Evolutionary conservation across 2,888 invertebrate species (phyloP).

Genomic region (Lasioglossum lativentre): DNA sequence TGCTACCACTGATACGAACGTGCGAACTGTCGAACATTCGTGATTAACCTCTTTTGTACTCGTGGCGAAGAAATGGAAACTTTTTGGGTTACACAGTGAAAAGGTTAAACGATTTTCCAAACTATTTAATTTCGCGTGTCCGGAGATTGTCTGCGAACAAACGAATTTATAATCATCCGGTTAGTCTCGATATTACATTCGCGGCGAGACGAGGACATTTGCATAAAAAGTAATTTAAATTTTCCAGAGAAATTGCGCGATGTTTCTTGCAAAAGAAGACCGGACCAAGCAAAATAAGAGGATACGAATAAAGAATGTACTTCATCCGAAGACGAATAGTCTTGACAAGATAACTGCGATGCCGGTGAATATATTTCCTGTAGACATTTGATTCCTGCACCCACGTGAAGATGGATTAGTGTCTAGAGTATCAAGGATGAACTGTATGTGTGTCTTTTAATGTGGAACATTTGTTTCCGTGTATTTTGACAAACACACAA

Average conservation of each 20-base stretch:
- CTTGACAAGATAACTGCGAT: background rate
- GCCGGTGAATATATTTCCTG: background rate
- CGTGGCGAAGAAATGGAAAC: background rate
- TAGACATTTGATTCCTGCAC: background rate
- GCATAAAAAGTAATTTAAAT: slow-evolving; percentile 1
- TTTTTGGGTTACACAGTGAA: background rate
- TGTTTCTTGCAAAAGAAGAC: background rate
- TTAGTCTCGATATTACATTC: background rate
- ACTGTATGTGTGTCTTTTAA: no score
- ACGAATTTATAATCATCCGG: background rate
- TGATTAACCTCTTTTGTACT: background rate
- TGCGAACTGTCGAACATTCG: background rate
- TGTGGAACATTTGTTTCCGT: no score
- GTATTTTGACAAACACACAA: no score
- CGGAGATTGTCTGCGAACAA: background rate
- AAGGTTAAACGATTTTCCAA: no score
- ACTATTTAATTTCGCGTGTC: background rate
- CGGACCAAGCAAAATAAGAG: background rate
- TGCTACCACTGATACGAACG: background rate
- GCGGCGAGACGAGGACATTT: background rate
- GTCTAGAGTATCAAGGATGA: no score
- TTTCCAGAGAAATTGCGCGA: background rate
- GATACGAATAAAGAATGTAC: background rate
- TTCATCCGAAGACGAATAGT: background rate
- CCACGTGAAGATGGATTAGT: no score